These are phyloP conservation scores for Anguilla marmorata DNA, from an alignment of 2,797 vertebrate species.

Conservation along the genomic window DNA sequence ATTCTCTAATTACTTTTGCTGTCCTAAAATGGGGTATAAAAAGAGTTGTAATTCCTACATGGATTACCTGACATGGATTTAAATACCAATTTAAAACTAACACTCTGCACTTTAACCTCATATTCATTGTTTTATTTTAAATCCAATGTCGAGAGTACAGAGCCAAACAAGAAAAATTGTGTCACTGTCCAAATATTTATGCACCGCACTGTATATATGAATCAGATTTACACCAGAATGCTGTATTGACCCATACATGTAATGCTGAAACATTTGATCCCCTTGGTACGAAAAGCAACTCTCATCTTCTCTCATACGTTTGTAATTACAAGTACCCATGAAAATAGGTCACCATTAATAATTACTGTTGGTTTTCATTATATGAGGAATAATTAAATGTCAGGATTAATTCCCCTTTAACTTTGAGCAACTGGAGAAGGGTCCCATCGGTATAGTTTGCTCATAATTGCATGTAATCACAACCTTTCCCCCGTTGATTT, in stretches of 20 bases:
- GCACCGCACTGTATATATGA: background rate
- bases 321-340: slow-evolving; percentile 10
- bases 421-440: background rate
- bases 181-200: background rate
- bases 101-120: too few relatives aligned
- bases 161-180: too few relatives aligned
- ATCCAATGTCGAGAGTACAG: too few relatives aligned
- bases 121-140: too few relatives aligned
- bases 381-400: slow-evolving; percentile 26
- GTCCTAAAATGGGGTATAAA: too few relatives aligned
- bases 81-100: too few relatives aligned
- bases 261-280: background rate
- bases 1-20: too few relatives aligned
- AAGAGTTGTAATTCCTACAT: too few relatives aligned
- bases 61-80: too few relatives aligned
- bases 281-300: background rate
- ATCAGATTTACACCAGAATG: background rate
- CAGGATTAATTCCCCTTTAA: slow-evolving; percentile 20
- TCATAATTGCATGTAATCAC: slow-evolving; percentile 20
- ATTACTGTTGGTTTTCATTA: background rate
- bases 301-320: background rate
- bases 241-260: background rate
- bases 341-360: slow-evolving; percentile 8
- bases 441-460: background rate
- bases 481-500: background rate